These are phyloP conservation scores for Siniperca chuatsi DNA, from an alignment of 2,113 vertebrate genomes.

Conservation along the genomic window DNA sequence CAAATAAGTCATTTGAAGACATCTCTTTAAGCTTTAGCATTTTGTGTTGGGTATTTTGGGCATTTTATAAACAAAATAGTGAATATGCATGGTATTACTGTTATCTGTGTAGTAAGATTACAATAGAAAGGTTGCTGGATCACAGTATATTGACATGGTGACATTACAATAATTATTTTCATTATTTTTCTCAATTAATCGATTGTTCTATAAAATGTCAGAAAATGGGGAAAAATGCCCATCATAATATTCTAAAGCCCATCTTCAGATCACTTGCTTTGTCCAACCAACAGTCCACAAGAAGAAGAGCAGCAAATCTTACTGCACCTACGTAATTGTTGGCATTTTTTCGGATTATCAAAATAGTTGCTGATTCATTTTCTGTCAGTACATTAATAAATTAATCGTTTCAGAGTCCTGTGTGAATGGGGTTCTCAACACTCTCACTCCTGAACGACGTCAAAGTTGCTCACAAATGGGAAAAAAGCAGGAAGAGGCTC, in stretches of 20 bases:
- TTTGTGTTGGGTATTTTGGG: not conserved
- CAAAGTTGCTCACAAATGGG: not conserved
- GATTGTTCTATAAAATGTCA: too few species aligned
- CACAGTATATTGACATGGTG: too few species aligned
- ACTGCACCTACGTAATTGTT: not conserved
- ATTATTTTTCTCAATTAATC: not conserved
- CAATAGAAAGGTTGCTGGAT: too few species aligned
- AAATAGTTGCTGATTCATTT: not conserved
- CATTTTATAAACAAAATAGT: not conserved
- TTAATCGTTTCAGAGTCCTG: not conserved
- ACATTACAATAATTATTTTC: not conserved
- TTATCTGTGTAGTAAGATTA: too few species aligned
- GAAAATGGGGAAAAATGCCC: too few species aligned
- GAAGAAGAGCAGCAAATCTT: not conserved
- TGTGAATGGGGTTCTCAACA: not conserved
- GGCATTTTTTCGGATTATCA: not conserved
- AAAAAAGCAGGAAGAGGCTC: slow-evolving; percentile 51
- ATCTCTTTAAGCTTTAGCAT: too few species aligned
- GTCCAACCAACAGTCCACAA: too few species aligned
- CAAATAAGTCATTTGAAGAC: too few species aligned
- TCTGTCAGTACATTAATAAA: not conserved
- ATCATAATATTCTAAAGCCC: too few species aligned
- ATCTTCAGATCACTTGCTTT: not conserved
- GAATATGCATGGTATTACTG: too few species aligned
- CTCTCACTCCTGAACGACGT: not conserved